These are phyloP conservation scores for Desoria tigrina DNA, from an alignment of 2,888 invertebrate genomes.

Conservation along the genomic window DNA sequence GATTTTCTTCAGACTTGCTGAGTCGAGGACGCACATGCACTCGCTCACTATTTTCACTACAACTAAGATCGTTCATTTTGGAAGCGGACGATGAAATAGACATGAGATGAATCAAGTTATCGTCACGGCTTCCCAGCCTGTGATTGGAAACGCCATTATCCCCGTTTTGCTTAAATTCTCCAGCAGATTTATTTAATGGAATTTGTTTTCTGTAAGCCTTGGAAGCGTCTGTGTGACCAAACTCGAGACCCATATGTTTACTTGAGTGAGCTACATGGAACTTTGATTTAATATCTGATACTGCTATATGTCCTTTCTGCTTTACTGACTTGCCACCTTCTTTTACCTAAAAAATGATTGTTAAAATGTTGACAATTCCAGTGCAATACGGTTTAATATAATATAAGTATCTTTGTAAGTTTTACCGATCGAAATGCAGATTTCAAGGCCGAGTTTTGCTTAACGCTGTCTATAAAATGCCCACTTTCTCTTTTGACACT, in stretches of 20 bases:
- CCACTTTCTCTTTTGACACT: conserved; percentile 52
- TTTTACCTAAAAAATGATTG: conserved; percentile 63
- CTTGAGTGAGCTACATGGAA: conserved; percentile 55
- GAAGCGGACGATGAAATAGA: conserved; percentile 48
- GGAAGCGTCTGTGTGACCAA: conserved; percentile 30
- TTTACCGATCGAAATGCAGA: conserved; percentile 51
- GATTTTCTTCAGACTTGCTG: conserved; percentile 53
- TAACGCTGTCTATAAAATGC: conserved; percentile 50
- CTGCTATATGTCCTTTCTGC: conserved; percentile 64
- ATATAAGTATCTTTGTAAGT: background rate
- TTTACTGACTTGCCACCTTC: conserved; percentile 74
- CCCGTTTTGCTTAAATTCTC: background rate
- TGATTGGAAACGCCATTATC: conserved; percentile 21
- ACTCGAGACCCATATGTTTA: conserved; percentile 27
- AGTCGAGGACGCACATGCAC: conserved; percentile 44
- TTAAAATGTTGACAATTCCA: conserved; percentile 4
- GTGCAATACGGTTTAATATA: background rate
- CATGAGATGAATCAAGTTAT: conserved; percentile 48
- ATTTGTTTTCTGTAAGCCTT: conserved; percentile 39
- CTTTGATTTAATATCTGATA: conserved; percentile 73
- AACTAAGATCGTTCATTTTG: conserved; percentile 35
- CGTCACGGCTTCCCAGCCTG: conserved; percentile 41
- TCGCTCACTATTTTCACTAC: conserved; percentile 18
- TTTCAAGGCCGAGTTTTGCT: conserved; percentile 52
- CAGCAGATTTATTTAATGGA: background rate